These are phyloP conservation scores for Microdon myrmicae DNA, from an alignment of 2,888 invertebrate genomes.

Conservation along the genomic window DNA sequence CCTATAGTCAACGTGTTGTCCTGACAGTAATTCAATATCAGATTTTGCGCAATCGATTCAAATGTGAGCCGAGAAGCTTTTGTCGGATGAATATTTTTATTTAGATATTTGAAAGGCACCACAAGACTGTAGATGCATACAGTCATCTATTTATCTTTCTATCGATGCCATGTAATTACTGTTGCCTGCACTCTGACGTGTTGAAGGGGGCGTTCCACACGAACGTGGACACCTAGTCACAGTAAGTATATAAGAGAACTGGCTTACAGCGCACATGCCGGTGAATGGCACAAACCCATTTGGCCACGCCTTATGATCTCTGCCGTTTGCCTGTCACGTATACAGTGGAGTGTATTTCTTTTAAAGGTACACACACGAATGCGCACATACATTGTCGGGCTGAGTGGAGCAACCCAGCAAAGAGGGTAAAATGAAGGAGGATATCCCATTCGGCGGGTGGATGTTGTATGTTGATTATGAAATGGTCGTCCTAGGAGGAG, in stretches of 20 bases:
- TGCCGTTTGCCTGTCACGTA: neutral
- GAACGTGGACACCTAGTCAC: neutral
- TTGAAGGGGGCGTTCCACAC: constrained; percentile 28
- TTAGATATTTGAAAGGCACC: constrained; percentile 6
- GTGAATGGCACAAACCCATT: constrained; percentile 7
- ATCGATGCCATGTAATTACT: constrained; percentile 3
- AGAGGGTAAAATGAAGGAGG: no score
- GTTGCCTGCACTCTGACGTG: constrained; percentile 28
- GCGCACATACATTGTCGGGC: constrained; percentile 1
- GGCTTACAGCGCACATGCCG: constrained; percentile 24
- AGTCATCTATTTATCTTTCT: constrained; percentile 19
- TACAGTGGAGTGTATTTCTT: constrained; percentile 1
- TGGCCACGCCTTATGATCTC: constrained; percentile 37
- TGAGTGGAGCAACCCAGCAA: no score
- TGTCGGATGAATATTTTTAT: constrained; percentile 8
- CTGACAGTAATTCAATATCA: constrained; percentile 17
- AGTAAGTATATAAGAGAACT: constrained; percentile 34
- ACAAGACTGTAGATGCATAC: constrained; percentile 24
- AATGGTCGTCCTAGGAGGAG: constrained; percentile 49
- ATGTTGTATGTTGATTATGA: constrained; percentile 49
- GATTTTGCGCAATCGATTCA: constrained; percentile 47
- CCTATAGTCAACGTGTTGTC: neutral
- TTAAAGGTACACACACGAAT: constrained; percentile 6
- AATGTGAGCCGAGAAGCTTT: constrained; percentile 38
- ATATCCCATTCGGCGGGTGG: constrained; percentile 27